These are phyloP conservation scores for Hyla sarda DNA, from an alignment of 2,113 vertebrate species.

Conservation along the genomic window DNA sequence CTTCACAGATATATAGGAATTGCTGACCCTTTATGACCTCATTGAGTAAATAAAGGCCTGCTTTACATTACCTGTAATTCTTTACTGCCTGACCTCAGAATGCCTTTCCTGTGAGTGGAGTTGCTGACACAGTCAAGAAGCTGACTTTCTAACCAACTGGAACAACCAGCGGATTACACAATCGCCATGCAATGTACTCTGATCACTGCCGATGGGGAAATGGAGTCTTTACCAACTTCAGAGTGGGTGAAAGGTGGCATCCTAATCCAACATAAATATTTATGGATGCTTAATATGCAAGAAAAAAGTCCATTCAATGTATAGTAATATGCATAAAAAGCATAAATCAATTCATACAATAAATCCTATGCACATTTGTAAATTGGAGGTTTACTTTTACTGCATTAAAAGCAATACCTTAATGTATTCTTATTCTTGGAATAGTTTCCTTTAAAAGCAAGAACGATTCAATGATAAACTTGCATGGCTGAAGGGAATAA, in stretches of 20 bases:
- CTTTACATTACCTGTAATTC: slow-evolving; percentile 64
- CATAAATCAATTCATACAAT: not conserved
- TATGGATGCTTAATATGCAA: not conserved
- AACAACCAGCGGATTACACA: slow-evolving; percentile 64
- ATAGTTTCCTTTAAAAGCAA: not conserved
- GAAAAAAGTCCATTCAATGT: not conserved
- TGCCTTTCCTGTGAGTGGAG: slow-evolving; percentile 68
- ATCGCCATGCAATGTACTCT: slow-evolving; percentile 34
- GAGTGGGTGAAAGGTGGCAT: slow-evolving; percentile 13
- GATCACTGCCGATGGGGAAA: not conserved
- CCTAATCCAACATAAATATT: not conserved
- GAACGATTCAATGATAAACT: not conserved
- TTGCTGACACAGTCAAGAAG: slow-evolving; percentile 61
- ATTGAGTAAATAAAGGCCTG: slow-evolving; percentile 66
- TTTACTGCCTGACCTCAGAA: slow-evolving; percentile 66
- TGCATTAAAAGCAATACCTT: not conserved
- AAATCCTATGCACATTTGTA: not conserved
- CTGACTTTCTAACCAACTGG: slow-evolving; percentile 61
- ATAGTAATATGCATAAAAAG: not conserved
- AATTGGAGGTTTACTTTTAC: not conserved
- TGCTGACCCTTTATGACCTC: slow-evolving; percentile 60
- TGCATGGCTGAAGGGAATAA: not conserved
- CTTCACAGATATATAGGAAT: slow-evolving; percentile 63
- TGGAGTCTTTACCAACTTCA: not conserved
- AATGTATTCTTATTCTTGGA: not conserved